Percentiles rank a stretch among this genome's conserved stretches.
Evolutionary conservation across 1,140 invertebrate species (phyloP).

Genomic region (Drosophila malerkotliana): DNA sequence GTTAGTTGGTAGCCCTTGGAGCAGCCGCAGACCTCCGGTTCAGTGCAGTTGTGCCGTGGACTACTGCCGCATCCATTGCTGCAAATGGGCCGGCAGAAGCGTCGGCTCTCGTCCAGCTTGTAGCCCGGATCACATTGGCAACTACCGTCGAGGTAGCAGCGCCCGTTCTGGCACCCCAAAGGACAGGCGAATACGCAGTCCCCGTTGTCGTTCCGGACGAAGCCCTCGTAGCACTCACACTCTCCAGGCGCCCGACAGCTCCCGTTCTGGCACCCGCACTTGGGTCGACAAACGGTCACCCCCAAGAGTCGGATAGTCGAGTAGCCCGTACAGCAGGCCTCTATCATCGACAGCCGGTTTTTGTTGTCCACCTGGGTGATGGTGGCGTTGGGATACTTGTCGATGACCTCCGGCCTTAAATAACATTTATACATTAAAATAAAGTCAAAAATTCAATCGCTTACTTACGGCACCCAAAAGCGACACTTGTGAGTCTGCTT

Average conservation of each 20-base stretch:
- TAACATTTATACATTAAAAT: too few species aligned
- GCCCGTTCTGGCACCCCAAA: conserved; percentile 83
- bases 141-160: conserved; percentile 84
- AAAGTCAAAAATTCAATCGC: too few species aligned
- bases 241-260: conserved; percentile 85
- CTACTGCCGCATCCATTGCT: conserved; percentile 76
- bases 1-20: conserved; percentile 70
- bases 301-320: conserved; percentile 83
- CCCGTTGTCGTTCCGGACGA: conserved; percentile 84
- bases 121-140: conserved; percentile 88
- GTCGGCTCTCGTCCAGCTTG: conserved; percentile 84
- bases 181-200: conserved; percentile 80
- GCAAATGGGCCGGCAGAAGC: conserved; percentile 84
- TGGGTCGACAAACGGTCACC: conserved; percentile 84
- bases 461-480: conserved; percentile 75
- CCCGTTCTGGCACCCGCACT: conserved; percentile 86
- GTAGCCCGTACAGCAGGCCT: conserved; percentile 86
- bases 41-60: conserved; percentile 73
- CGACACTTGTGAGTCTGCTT: conserved; percentile 57
- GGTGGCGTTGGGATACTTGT: conserved; percentile 49
- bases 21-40: conserved; percentile 75
- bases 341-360: conserved; percentile 53
- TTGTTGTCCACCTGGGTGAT: conserved; percentile 55
- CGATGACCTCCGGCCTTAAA: conserved; percentile 48
- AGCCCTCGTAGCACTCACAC: conserved; percentile 86